phyloP scores from a whole-genome alignment of 2,888 invertebrate species.

The Tubulanus polymorphus region DNA sequence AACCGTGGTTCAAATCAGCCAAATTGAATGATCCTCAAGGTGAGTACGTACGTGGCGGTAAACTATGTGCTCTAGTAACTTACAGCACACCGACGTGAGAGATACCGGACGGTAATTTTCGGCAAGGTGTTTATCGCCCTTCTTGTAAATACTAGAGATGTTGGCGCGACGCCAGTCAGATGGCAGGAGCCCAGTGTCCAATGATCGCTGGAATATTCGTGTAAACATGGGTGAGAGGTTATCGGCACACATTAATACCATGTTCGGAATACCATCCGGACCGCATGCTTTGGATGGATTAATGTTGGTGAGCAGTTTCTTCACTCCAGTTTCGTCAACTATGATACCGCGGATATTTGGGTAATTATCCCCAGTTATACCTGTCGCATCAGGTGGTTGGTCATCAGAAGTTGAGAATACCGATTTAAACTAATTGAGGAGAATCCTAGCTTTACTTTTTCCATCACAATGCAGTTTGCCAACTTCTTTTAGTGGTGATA shows the following conservation, averaged over 20 bases:
- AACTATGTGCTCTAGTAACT: slow-evolving; percentile 18
- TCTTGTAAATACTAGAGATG: slow-evolving; percentile 17
- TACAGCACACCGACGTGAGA: slow-evolving; percentile 16
- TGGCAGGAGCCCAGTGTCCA: slow-evolving; percentile 7
- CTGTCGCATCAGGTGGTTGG: no score
- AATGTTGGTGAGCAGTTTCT: neutral
- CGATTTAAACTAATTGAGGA: slow-evolving; percentile 18
- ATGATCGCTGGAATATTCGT: slow-evolving; percentile 8
- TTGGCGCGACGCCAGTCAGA: slow-evolving; percentile 16
- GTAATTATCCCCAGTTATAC: no score
- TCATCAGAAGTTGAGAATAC: no score
- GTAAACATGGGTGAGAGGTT: slow-evolving; percentile 2
- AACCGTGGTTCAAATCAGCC: slow-evolving; percentile 16
- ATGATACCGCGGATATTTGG: no score
- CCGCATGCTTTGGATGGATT: neutral
- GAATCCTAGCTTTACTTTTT: slow-evolving; percentile 16
- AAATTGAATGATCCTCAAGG: slow-evolving; percentile 17
- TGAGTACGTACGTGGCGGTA: slow-evolving; percentile 17
- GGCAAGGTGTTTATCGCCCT: slow-evolving; percentile 15
- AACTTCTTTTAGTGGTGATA: slow-evolving; percentile 15
- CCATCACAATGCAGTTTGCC: slow-evolving; percentile 13
- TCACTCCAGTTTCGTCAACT: neutral
- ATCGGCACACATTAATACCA: neutral
- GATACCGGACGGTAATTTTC: slow-evolving; percentile 17
- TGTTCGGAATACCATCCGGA: neutral